Evolutionary conservation across 2,888 invertebrate species (phyloP).

Genomic region (Heliconius hortense): DNA sequence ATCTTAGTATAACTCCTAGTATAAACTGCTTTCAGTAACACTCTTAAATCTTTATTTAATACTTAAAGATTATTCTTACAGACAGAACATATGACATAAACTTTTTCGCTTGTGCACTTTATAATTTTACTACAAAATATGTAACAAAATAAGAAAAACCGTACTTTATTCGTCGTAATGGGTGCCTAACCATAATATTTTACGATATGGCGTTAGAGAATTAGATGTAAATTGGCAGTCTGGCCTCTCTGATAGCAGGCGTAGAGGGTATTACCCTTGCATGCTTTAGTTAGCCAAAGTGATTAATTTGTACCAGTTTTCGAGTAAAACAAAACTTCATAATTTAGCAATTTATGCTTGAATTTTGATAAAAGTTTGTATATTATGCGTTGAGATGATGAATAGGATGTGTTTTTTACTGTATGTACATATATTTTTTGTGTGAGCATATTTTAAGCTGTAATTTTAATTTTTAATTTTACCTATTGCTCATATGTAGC

Average conservation of each 20-base stretch:
- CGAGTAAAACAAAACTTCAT: neutral
- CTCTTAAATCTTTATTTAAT: no score
- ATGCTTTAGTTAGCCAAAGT: slow-evolving; percentile 7
- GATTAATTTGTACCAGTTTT: slow-evolving; percentile 9
- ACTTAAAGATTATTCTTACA: neutral
- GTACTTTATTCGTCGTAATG: slow-evolving; percentile 2
- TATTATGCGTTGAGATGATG: neutral
- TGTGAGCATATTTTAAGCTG: neutral
- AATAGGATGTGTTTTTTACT: neutral
- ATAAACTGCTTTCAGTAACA: no score
- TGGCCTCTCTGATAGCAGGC: slow-evolving; percentile 9
- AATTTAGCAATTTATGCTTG: neutral
- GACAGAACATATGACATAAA: neutral
- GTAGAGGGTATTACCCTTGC: slow-evolving; percentile 11
- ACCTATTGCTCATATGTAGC: neutral
- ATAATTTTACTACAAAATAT: neutral
- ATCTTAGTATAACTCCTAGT: no score
- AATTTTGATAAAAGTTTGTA: neutral
- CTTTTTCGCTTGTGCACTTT: neutral
- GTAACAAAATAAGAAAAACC: slow-evolving; percentile 19
- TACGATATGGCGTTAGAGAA: slow-evolving; percentile 28
- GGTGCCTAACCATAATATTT: slow-evolving; percentile 23
- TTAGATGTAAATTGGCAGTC: slow-evolving; percentile 26
- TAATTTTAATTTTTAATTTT: neutral
- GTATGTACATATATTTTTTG: neutral